Conservation (phyloP, 2,888 invertebrate genomes). For the Ptychoptera contaminata region DNA sequence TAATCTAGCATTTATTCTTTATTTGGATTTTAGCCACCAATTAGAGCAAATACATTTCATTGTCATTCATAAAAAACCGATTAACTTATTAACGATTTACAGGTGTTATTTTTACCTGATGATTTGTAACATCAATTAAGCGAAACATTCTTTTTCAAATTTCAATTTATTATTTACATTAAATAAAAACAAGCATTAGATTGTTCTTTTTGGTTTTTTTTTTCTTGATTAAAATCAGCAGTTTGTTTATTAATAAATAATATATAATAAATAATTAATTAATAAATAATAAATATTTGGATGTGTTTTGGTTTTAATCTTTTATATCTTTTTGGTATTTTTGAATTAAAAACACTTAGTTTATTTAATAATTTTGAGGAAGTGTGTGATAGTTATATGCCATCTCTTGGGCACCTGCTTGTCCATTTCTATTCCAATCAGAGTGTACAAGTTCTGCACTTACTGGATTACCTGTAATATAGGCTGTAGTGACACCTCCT, state of each 20-base stretch:
- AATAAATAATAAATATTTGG: background rate
- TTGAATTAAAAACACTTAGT: slow-evolving; percentile 16
- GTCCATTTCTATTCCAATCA: slow-evolving; percentile 30
- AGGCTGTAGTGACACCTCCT: slow-evolving; percentile 31
- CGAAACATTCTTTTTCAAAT: background rate
- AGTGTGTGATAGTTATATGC: slow-evolving; percentile 30
- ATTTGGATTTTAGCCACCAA: no score
- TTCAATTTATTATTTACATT: background rate
- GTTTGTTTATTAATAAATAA: background rate
- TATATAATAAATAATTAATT: background rate
- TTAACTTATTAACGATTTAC: no score
- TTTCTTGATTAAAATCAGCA: background rate
- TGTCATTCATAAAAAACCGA: no score
- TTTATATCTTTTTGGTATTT: background rate
- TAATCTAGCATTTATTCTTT: no score
- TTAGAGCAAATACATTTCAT: no score
- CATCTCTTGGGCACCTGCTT: slow-evolving; percentile 28
- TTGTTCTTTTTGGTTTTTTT: background rate
- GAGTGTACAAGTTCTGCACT: slow-evolving; percentile 31
- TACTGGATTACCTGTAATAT: slow-evolving; percentile 29
- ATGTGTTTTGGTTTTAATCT: background rate
- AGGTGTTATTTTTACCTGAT: no score
- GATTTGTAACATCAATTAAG: background rate
- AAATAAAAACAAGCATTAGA: background rate
- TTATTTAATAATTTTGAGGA: slow-evolving; percentile 20